Evolutionary conservation across 1,140 invertebrate species (phyloP), one percentile per base, ranked within the genome.

Genomic region (Drosophila sproati): DNA sequence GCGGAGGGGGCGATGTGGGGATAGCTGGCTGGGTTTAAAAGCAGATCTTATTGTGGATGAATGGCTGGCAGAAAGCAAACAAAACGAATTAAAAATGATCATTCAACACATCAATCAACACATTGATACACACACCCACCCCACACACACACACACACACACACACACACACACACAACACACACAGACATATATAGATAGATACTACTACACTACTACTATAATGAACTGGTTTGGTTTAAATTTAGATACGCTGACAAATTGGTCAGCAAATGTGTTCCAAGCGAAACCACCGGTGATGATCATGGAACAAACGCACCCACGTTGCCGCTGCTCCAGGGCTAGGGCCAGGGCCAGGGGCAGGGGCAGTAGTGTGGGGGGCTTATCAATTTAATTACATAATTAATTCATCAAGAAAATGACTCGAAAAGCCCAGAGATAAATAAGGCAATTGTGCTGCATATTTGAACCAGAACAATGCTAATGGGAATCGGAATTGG

Each of bases 91-190:
- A 85, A 88, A 89, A 90, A 90, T 83, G 74, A 89, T 89, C 85
- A 78, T 90, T 88, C 80, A 89, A 57, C 85, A 89, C 80, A 88
- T 88, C 85, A 85, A 89, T 85, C 83, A 83, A 77, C 83, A 72
- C 70, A 75, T 73, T 81, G 78, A 73, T 76, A 72, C 45, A 68
- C 31, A 34, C 43, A 66, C 50, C 51, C 10, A 50, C 66, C 37
- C 68, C 31, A 51, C 35, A 60, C 34, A 63, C 55, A 63, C 45
- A 57, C 45, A 48, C 34, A 45, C 20, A 55, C 50, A 43, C 31
- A 59, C 29, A 76, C 7, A 39, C 29, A 29, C 7, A 52, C 34
- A 34, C 34, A 34, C 5, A 7, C n/a, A n/a, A 55, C 50, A 43
- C 31, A 59, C 29, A 76, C 7, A 39, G n/a, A 29, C 7, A 52